Base-by-base conservation (phyloP, 2,888 invertebrate species). In the Norana najaformis region DNA sequence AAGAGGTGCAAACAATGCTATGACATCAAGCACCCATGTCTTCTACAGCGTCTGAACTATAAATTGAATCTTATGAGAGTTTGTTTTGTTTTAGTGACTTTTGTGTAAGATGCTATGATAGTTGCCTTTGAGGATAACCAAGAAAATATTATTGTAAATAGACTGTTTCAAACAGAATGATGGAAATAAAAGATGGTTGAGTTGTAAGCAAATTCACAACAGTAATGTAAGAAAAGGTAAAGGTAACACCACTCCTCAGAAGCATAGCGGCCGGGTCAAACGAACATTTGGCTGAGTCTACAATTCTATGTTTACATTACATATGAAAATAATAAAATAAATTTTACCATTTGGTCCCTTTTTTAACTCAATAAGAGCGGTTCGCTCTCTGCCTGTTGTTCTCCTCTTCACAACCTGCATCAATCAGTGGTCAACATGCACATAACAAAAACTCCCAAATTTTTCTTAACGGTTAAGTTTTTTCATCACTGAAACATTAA, bases 381-480 rank as follows among this genome's bases (percentile, higher is more conserved):
- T 85, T 85, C 23, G 36, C 14, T 85, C 85, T 85, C n/a, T 69
- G 69, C 30, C 69, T n/a, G n/a, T 1, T 13, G 85, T 37, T 23
- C 85, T 85, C 23, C 85, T 85, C 36, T 85, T 85, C 36, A 85
- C n/a, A 85, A 85, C 85, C 85, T 85, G 69, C 13, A 11, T 69
- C 30, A 69, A 69, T n/a, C 1, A 47, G 23, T 23, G 23, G 47
- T 23, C 47, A 47, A 3, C 47, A 47, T 23, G 23, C 47, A 47
- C 47, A 47, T 47, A 23, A 23, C 30, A 69, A 69, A 69, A n/a
- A 69, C n/a, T 69, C 4, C 30, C 3, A 53, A 53, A 53, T 53
- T 23, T 53, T 4, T 30, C 3, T 13, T 30, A 53, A 30, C n/a
- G n/a, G n/a, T n/a, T n/a, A 69, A 69, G n/a, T 8, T n/a, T 69